Evolutionary conservation across 53 echinoderm and acorn worm genomes (phyloP).

Genomic region (Pentamera pediparva): DNA sequence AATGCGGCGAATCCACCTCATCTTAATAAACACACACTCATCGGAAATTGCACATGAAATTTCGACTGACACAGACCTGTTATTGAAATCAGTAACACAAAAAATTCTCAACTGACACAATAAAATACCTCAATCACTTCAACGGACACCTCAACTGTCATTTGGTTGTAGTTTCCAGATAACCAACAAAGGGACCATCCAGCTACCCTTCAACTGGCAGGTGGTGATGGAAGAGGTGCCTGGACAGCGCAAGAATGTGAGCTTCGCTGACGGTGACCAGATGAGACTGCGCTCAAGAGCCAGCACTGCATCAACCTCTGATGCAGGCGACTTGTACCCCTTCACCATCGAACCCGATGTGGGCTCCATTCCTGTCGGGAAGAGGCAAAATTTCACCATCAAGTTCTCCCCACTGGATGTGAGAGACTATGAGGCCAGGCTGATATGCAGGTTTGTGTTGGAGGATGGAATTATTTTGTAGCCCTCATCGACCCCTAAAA

Average conservation of each 20-base stretch:
- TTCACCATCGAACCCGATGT: slow-evolving; percentile 78
- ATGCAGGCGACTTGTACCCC: slow-evolving; percentile 58
- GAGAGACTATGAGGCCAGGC: slow-evolving; percentile 89
- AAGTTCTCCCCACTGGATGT: slow-evolving; percentile 93
- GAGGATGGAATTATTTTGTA: too few relatives aligned
- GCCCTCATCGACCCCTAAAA: too few relatives aligned
- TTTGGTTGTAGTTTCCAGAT: slow-evolving; percentile 84
- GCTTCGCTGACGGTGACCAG: slow-evolving; percentile 95
- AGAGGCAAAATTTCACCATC: slow-evolving; percentile 93
- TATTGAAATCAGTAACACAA: too few relatives aligned
- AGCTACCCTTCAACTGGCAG: slow-evolving; percentile 95
- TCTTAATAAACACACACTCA: too few relatives aligned
- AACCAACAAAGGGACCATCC: slow-evolving; percentile 85
- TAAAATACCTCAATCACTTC: too few relatives aligned
- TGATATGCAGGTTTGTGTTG: slow-evolving; percentile 85
- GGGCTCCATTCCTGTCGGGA: slow-evolving; percentile 72
- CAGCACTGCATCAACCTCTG: slow-evolving; percentile 49
- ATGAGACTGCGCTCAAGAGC: slow-evolving; percentile 74
- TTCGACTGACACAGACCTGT: too few relatives aligned
- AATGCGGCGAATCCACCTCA: too few relatives aligned
- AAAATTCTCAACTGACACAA: too few relatives aligned
- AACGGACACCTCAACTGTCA: too few relatives aligned
- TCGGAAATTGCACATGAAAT: too few relatives aligned
- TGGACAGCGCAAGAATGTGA: slow-evolving; percentile 78
- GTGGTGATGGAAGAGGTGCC: slow-evolving; percentile 76